Evolutionary conservation across 2,797 vertebrate species (phyloP).

Genomic region (Rhynchonycteris naso): DNA sequence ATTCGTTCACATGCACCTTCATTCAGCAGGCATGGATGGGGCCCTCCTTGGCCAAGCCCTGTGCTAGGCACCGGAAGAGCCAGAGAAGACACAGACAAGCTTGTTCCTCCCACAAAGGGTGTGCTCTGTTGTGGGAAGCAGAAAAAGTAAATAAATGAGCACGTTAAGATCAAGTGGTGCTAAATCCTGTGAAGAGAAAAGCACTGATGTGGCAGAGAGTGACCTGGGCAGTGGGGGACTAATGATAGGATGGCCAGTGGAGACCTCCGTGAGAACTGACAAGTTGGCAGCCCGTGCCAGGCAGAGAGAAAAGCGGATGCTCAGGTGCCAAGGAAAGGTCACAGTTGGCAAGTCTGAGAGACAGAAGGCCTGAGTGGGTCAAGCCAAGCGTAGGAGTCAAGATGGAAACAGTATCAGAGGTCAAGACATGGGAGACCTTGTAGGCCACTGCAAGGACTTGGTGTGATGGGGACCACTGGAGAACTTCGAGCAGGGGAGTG

Average conservation of each 20-base stretch:
- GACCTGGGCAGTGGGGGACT: not conserved
- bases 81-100: not conserved
- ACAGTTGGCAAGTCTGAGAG: not conserved
- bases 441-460: not conserved
- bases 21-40: not conserved
- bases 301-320: not conserved
- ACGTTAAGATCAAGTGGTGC: not conserved
- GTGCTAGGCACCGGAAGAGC: not conserved
- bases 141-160: not conserved
- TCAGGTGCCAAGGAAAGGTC: not conserved
- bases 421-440: fast-evolving
- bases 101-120: not conserved
- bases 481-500: not conserved
- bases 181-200: not conserved
- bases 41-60: not conserved
- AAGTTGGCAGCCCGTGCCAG: fast-evolving
- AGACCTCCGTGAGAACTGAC: not conserved
- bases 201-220: not conserved
- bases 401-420: not conserved
- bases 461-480: not conserved
- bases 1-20: not conserved
- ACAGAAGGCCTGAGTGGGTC: not conserved
- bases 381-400: not conserved
- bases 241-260: not conserved
- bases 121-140: not conserved